Conservation (phyloP, 2,797 vertebrate species). For the Mustela erminea region DNA sequence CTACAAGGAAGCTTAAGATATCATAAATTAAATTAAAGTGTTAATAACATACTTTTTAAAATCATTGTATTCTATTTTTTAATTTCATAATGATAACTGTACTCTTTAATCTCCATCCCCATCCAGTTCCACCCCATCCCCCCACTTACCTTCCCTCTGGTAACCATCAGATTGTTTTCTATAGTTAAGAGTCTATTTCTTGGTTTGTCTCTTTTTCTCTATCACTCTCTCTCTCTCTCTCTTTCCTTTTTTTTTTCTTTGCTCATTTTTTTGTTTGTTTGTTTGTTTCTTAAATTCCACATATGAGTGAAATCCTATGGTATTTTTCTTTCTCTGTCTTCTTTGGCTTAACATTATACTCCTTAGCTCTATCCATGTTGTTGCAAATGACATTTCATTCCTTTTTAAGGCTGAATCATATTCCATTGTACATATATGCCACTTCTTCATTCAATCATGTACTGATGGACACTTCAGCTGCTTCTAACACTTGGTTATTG, state of each 20-base stretch:
- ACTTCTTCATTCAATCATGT: neutral
- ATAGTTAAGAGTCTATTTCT: neutral
- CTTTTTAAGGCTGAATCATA: neutral
- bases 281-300: neutral
- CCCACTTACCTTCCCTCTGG: neutral
- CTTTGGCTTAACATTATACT: neutral
- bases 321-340: neutral
- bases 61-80: neutral
- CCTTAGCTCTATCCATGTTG: neutral
- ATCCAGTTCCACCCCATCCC: no score
- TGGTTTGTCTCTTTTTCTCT: neutral
- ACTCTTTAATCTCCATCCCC: neutral
- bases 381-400: neutral
- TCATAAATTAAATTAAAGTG: neutral
- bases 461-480: neutral
- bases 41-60: slow-evolving; percentile 25
- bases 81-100: neutral
- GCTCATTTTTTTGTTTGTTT: neutral
- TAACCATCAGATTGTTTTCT: neutral
- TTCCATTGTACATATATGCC: neutral
- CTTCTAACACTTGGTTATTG: neutral
- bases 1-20: neutral
- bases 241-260: neutral
- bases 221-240: no score
- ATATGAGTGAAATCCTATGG: neutral